Conservation (phyloP, 1,140 invertebrate genomes). For the Trichogramma pretiosum region DNA sequence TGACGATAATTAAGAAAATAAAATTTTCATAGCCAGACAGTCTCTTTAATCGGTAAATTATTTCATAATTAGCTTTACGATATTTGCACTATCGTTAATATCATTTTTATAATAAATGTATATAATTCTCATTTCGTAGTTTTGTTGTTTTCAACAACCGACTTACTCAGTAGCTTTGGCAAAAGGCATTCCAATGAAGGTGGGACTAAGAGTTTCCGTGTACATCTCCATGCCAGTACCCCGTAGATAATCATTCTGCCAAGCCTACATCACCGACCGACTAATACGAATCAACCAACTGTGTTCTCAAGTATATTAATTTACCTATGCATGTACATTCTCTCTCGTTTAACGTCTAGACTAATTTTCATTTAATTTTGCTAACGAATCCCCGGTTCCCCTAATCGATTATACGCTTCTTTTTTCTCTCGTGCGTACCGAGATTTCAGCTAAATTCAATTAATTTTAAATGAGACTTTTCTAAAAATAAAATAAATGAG, state of each 20-base stretch:
- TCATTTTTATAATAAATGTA: background rate
- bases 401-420: no score
- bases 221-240: slow-evolving; percentile 99
- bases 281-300: slow-evolving; percentile 56
- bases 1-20: no score
- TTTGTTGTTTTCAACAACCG: slow-evolving; percentile 34
- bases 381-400: no score
- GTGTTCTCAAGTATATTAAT: slow-evolving; percentile 42
- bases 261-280: slow-evolving; percentile 86
- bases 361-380: slow-evolving; percentile 6
- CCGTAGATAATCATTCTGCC: slow-evolving; percentile 97
- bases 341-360: slow-evolving; percentile 13
- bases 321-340: slow-evolving; percentile 41
- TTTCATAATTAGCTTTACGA: slow-evolving; percentile 23
- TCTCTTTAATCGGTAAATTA: slow-evolving; percentile 34
- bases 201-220: slow-evolving; percentile 91
- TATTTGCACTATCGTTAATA: slow-evolving; percentile 16
- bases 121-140: slow-evolving; percentile 1
- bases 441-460: no score
- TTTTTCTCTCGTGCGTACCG: no score
- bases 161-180: slow-evolving; percentile 97
- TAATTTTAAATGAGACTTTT: no score
- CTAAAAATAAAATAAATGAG: no score
- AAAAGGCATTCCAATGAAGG: slow-evolving; percentile 96
- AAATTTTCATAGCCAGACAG: no score